Conservation (phyloP, 2,113 vertebrate species). For the Nicator chloris region DNA sequence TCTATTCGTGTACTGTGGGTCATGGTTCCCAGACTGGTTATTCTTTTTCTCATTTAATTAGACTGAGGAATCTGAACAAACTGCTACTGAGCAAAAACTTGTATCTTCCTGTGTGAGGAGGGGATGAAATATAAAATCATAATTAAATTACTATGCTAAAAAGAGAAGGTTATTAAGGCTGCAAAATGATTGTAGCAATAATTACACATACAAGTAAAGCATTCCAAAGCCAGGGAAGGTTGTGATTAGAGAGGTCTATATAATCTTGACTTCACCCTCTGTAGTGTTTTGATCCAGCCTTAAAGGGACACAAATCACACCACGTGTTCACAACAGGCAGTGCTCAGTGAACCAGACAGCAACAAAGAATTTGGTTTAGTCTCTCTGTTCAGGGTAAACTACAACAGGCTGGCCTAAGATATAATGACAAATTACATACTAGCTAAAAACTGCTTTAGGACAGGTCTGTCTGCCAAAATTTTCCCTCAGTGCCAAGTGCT, state of each 20-base stretch:
- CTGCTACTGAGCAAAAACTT: not conserved
- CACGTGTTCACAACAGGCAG: fast-evolving
- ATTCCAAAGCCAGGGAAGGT: not conserved
- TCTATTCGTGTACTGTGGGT: not conserved
- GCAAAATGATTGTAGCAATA: not conserved
- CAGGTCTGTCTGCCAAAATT: not conserved
- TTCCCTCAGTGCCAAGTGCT: not conserved
- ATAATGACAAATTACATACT: not conserved
- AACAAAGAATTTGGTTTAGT: not conserved
- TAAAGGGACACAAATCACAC: not conserved
- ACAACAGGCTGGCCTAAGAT: not conserved
- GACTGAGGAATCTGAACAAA: not conserved
- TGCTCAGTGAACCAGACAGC: fast-evolving
- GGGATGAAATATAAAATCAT: not conserved
- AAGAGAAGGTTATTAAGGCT: not conserved
- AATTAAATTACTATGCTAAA: not conserved
- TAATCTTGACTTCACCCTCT: not conserved
- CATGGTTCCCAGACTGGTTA: not conserved
- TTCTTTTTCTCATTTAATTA: not conserved
- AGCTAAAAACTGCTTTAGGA: not conserved
- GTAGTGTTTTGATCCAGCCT: not conserved
- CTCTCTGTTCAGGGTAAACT: not conserved
- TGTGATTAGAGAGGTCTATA: not conserved
- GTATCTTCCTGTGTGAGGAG: not conserved
- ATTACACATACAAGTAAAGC: not conserved